A percentile compares a stretch with the other conserved stretches of the same genome.
Conservation (phyloP, 2,113 vertebrate genomes). For the Pampusana beccarii region DNA sequence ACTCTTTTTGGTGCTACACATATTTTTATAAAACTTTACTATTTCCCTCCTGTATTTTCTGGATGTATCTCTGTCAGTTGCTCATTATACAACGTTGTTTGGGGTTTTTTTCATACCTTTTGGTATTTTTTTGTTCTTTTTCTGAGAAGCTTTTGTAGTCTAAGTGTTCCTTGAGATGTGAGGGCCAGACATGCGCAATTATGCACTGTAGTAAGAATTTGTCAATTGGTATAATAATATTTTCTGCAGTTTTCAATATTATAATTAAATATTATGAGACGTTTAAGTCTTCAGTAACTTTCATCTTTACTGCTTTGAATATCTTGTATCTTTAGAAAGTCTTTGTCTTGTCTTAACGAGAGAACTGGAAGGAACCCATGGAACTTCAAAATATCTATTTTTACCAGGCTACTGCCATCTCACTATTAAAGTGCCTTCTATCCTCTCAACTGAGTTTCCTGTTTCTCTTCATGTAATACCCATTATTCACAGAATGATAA, state of each 20-base stretch:
- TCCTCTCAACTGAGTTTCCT: neutral
- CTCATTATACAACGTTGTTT: neutral
- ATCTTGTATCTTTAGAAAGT: neutral
- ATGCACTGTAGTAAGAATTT: neutral
- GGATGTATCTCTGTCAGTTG: neutral
- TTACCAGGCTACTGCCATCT: neutral
- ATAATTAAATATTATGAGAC: neutral
- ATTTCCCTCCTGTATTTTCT: neutral
- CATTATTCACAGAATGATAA: neutral
- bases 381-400: neutral
- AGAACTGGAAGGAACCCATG: neutral
- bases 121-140: neutral
- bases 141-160: neutral
- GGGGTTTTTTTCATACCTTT: fast-evolving
- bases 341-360: neutral
- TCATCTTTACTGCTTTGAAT: neutral
- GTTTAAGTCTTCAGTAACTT: neutral
- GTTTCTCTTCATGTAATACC: neutral
- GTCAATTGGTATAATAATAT: neutral
- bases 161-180: neutral
- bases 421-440: neutral
- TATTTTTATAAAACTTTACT: neutral
- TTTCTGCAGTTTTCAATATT: neutral
- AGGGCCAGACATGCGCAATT: neutral
- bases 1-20: neutral